Conservation (phyloP, 2,113 vertebrate species). For the Malurus alboscapulatus region DNA sequence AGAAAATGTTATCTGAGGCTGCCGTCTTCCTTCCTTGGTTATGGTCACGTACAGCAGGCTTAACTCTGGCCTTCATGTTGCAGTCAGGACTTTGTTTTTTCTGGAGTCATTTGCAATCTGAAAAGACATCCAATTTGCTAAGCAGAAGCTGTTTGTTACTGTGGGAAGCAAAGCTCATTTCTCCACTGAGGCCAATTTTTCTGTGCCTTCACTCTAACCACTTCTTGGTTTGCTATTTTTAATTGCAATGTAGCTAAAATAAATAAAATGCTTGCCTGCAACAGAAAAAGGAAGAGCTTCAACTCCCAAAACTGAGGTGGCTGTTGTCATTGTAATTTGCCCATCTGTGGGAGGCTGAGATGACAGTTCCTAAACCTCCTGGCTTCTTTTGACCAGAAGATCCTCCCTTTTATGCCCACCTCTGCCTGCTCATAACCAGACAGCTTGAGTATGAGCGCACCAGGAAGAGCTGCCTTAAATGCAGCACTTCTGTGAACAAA, state of each 20-base stretch:
- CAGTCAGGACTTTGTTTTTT: constrained; percentile 6
- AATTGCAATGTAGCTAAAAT: constrained; percentile 5
- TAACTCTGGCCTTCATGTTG: background rate
- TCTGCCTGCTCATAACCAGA: background rate
- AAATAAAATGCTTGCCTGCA: constrained; percentile 14
- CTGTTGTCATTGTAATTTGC: background rate
- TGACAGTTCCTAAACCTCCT: background rate
- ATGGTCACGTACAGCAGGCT: background rate
- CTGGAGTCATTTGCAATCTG: background rate
- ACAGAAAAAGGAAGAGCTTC: background rate
- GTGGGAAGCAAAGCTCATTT: constrained; percentile 31
- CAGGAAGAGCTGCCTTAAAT: background rate
- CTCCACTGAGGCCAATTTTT: background rate
- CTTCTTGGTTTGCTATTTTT: constrained; percentile 48
- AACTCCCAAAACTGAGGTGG: background rate
- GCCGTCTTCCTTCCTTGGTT: background rate
- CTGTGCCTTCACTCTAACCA: constrained; percentile 1
- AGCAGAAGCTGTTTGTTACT: background rate
- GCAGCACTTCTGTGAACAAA: background rate
- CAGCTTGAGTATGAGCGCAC: background rate
- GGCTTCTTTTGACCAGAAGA: background rate
- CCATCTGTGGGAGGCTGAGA: background rate
- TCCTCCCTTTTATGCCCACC: background rate
- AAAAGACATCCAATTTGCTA: background rate
- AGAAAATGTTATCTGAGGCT: background rate